phyloP scores from a whole-genome alignment of 2,888 invertebrate species.

The Hyles lineata region DNA sequence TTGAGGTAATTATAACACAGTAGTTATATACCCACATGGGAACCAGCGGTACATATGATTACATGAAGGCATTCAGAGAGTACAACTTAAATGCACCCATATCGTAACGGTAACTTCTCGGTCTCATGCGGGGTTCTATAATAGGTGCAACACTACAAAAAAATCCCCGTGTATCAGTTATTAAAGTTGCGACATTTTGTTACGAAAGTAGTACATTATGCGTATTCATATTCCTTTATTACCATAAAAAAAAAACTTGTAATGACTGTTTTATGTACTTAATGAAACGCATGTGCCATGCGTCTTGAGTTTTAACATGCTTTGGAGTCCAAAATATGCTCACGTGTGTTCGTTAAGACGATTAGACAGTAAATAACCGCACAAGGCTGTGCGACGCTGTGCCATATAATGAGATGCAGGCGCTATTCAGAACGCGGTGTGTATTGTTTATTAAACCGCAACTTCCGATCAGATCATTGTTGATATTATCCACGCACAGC shows the following conservation, averaged over 20 bases:
- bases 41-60: neutral
- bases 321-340: no score
- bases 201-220: neutral
- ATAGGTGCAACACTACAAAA: neutral
- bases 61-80: neutral
- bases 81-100: neutral
- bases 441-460: slow-evolving; percentile 17
- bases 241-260: no score
- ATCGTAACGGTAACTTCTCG: neutral
- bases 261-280: no score
- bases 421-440: neutral
- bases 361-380: neutral
- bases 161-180: neutral
- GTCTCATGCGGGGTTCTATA: neutral
- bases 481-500: slow-evolving; percentile 18
- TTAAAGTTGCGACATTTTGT: neutral
- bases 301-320: no score
- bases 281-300: no score
- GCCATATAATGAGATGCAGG: neutral
- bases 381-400: neutral
- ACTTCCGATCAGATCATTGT: slow-evolving; percentile 20
- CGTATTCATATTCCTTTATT: neutral
- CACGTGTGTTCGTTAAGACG: no score
- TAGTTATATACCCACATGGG: slow-evolving; percentile 17
- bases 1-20: slow-evolving; percentile 21